Conservation (phyloP, 2,113 vertebrate species). For the Rhadina sibilatrix region DNA sequence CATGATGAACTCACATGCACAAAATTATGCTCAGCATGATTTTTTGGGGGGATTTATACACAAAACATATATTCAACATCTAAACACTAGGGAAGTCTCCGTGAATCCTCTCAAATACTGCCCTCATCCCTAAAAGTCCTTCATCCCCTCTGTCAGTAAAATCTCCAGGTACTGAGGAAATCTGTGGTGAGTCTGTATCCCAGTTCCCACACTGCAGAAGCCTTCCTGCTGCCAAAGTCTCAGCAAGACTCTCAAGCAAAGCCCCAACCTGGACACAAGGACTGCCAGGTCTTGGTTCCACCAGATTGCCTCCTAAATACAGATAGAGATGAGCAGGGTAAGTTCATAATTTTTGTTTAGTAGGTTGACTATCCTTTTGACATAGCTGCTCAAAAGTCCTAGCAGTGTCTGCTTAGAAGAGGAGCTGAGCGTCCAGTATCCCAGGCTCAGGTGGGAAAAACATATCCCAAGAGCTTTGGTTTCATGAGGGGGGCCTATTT, state of each 20-base stretch:
- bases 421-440: not conserved
- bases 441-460: not conserved
- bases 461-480: not conserved
- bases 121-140: not conserved
- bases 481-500: not conserved
- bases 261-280: not conserved
- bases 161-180: not conserved
- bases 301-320: not conserved
- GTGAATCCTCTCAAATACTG: not conserved
- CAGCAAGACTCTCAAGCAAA: not conserved
- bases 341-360: not conserved
- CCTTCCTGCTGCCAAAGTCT: not conserved
- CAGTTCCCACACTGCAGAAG: not conserved
- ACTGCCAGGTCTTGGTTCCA: not conserved
- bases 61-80: not conserved
- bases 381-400: not conserved
- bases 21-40: not conserved
- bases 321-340: not conserved
- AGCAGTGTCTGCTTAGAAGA: not conserved
- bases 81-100: not conserved
- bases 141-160: not conserved
- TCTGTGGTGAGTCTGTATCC: not conserved
- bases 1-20: accelerated
- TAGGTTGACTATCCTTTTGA: not conserved
- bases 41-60: not conserved